A percentile compares a stretch with the other conserved stretches of the same genome.
phyloP scores from a whole-genome alignment of 1,140 invertebrate species.

The Apolygus lucorum region DNA sequence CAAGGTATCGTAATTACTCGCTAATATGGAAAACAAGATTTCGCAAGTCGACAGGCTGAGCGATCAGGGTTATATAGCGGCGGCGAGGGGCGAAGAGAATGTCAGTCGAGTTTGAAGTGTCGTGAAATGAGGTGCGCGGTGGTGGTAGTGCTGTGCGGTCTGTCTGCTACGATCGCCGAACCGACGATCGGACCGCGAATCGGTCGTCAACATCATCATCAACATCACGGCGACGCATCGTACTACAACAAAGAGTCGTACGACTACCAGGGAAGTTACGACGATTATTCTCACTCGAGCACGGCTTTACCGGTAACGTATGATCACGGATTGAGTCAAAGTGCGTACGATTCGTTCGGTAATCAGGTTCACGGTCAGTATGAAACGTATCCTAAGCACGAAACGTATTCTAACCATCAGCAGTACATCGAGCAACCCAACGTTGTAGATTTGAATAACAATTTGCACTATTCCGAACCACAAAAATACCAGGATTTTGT shows the following conservation, averaged over 20 bases:
- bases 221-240: not conserved
- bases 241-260: not conserved
- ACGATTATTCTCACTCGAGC: not conserved
- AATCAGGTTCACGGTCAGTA: not conserved
- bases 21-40: too few relatives aligned
- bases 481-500: not conserved
- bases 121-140: not conserved
- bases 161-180: too few relatives aligned
- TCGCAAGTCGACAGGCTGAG: not conserved
- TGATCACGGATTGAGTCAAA: too few relatives aligned
- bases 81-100: not conserved
- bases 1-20: too few relatives aligned
- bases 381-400: too few relatives aligned
- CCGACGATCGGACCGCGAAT: not conserved
- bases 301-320: too few relatives aligned
- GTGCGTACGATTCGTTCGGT: not conserved
- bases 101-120: not conserved
- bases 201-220: not conserved
- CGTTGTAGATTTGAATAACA: not conserved
- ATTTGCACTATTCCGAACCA: not conserved
- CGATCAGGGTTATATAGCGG: not conserved
- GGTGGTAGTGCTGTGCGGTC: not conserved
- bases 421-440: not conserved
- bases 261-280: not conserved
- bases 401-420: not conserved